Evolutionary conservation across 2,888 invertebrate genomes (phyloP).

Genomic region (Lepidochitona cinerea): DNA sequence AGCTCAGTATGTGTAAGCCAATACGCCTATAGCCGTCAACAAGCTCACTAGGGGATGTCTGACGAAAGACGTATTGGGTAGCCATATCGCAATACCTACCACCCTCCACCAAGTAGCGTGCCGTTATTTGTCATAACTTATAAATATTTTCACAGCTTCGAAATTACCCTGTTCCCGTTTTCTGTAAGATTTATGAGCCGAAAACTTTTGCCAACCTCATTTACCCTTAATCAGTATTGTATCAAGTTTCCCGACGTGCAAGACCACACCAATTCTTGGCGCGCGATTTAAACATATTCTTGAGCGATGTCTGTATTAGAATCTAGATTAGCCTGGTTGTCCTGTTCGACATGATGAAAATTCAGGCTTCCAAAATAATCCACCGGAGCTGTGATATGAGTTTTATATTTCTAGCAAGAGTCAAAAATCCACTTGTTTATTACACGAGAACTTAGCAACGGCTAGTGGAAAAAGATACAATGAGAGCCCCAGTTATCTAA

Average conservation of each 20-base stretch:
- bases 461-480: too few species aligned
- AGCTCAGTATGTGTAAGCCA: not conserved
- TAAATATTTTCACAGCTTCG: not conserved
- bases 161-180: not conserved
- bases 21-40: not conserved
- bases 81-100: not conserved
- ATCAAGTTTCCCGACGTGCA: not conserved
- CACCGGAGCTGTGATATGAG: too few species aligned
- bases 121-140: constrained; percentile 5
- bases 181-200: not conserved
- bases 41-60: not conserved
- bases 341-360: too few species aligned
- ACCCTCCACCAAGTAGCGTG: not conserved
- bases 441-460: too few species aligned
- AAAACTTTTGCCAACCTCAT: not conserved
- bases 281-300: too few species aligned
- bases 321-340: too few species aligned
- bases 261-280: not conserved
- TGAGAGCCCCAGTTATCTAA: too few species aligned
- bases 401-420: too few species aligned
- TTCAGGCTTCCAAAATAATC: too few species aligned
- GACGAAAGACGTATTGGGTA: not conserved
- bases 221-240: not conserved
- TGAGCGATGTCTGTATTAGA: too few species aligned
- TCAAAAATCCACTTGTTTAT: too few species aligned